Base-by-base conservation (phyloP, 2,113 vertebrate genomes). In the Propithecus coquereli region DNA sequence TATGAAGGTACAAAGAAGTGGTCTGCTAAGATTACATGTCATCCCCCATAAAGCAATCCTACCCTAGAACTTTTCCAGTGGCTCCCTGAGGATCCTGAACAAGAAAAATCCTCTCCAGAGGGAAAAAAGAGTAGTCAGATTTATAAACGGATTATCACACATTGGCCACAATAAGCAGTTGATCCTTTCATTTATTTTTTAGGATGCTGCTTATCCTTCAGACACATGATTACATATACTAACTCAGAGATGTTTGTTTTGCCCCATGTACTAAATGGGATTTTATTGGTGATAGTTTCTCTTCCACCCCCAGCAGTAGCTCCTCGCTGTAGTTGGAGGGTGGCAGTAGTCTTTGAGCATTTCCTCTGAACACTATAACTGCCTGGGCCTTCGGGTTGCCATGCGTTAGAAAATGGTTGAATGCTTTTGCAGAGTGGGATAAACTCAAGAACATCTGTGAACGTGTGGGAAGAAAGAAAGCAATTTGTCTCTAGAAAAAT, bases 221-320 rank as follows among this genome's bases (percentile, higher is more conserved):
- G 40, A 70, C 2, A 30, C 6, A 27, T 0, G 22, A 25, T 2
- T 68, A 8, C 61, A 40, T 20, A 37, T 22, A 7, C 16, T 79
- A 52, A 27, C 63, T 74, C 65, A 65, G 25, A 76, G 22, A 73
- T 16, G 1, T 52, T 74, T 22, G 14, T n/a, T 86, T 90, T 84
- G 25, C 13, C 8, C 8, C 40, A 5, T 84, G 77, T 77, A 23
- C 25, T 87, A 57, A 73, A 16, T 43, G 40, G 6, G 12, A 66
- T 11, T 30, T 73, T 65, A 25, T 57, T 27, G 14, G 57, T 13
- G 9, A 37, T 32, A 47, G 3, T 32, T 94, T 86, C 22, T 77
- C 47, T 70, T 34, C 34, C 9, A 20, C 0, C 32, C 22, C 17
- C 2, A 3, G 3, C 2, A n/a, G 59, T 20, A 22, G 1, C 50